phyloP scores from a whole-genome alignment of 1,140 invertebrate species.

The Penaeus vannamei region DNA sequence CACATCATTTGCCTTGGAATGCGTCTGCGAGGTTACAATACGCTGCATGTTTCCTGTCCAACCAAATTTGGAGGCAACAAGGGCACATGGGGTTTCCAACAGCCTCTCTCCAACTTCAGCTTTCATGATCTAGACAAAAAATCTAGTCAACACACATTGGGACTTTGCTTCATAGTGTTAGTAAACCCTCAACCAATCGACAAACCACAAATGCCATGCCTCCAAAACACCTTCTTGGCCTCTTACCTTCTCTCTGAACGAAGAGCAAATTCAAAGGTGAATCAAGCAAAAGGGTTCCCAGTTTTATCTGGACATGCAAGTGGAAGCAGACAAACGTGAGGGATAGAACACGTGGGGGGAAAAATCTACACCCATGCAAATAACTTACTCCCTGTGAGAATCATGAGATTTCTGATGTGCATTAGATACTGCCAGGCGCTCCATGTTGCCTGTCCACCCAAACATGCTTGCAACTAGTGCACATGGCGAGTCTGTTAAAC shows the following conservation, averaged over 20 bases:
- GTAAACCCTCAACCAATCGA: not conserved
- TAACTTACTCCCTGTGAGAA: constrained; percentile 76
- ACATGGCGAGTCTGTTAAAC: constrained; percentile 93
- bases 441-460: constrained; percentile 98
- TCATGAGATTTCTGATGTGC: constrained; percentile 97
- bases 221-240: not conserved
- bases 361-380: constrained; percentile 52
- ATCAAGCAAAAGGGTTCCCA: no score
- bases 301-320: no score
- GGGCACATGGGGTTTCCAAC: constrained; percentile 78
- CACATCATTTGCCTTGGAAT: constrained; percentile 79
- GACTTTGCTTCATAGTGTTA: not conserved
- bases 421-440: constrained; percentile 94
- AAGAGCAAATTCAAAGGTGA: not conserved
- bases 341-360: constrained; percentile 40
- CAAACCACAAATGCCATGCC: not conserved
- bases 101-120: constrained; percentile 78
- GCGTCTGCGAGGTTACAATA: constrained; percentile 80
- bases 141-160: not conserved
- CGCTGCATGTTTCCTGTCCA: constrained; percentile 84
- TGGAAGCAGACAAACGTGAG: not conserved
- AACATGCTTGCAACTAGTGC: constrained; percentile 89
- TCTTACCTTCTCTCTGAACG: not conserved
- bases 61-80: constrained; percentile 79
- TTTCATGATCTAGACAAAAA: constrained; percentile 75